Percentiles rank a stretch among this genome's conserved stretches.
Evolutionary conservation across 2,888 invertebrate species (phyloP).

Genomic region (Idaea biselata): DNA sequence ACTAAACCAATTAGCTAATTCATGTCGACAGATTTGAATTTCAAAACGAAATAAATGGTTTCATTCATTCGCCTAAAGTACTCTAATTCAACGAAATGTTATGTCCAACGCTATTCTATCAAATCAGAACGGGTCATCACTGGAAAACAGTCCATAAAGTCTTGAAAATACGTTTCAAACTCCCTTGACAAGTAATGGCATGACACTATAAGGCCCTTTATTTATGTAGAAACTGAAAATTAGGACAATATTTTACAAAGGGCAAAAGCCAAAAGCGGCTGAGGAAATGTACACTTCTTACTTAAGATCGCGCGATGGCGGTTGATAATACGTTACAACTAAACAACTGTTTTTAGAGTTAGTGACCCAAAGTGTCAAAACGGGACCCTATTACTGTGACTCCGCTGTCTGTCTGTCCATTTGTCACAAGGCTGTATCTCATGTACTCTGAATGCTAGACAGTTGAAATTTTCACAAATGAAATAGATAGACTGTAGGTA

Average conservation of each 20-base stretch:
- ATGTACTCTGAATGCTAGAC: too few species aligned
- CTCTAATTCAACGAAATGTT: not conserved
- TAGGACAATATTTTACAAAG: not conserved
- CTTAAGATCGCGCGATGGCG: not conserved
- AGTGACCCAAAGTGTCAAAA: too few species aligned
- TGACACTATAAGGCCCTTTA: not conserved
- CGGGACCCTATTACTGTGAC: too few species aligned
- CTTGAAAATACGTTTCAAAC: not conserved
- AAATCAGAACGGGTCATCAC: not conserved
- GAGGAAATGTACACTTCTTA: not conserved
- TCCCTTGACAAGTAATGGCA: not conserved
- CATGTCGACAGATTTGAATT: not conserved
- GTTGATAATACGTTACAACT: not conserved
- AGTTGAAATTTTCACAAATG: too few species aligned
- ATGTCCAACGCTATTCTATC: not conserved
- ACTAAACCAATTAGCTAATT: not conserved
- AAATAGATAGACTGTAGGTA: too few species aligned
- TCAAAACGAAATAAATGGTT: not conserved
- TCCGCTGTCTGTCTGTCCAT: too few species aligned
- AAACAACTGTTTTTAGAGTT: too few species aligned
- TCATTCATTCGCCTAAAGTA: not conserved
- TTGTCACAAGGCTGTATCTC: too few species aligned
- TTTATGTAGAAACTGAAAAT: constrained; percentile 1
- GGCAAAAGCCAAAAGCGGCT: not conserved
- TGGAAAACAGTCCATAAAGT: not conserved